Percentiles rank a stretch among this genome's conserved stretches.
These are phyloP conservation scores for Enteromius paludinosus DNA, from an alignment of 2,797 vertebrate genomes.

Conservation along the genomic window DNA sequence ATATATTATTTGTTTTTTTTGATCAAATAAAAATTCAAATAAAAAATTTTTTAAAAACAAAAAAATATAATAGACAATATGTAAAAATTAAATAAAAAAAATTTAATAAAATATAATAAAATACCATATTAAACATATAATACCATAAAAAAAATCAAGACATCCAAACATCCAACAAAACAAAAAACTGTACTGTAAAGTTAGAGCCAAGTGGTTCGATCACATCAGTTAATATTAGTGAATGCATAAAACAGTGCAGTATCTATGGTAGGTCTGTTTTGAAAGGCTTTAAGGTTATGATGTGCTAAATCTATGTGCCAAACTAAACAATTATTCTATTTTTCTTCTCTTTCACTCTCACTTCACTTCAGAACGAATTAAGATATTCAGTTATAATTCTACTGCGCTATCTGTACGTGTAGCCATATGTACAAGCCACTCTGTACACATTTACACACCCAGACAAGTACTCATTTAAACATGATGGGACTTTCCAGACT, in stretches of 20 bases:
- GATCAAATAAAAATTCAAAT: too few species aligned
- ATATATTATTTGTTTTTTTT: too few species aligned
- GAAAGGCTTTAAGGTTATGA: not conserved
- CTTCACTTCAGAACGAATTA: not conserved
- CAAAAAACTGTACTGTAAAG: not conserved
- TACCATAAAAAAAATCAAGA: too few species aligned
- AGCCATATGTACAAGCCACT: slow-evolving; percentile 9
- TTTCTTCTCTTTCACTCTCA: not conserved
- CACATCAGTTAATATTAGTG: not conserved
- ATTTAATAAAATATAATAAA: too few species aligned
- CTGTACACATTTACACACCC: not conserved
- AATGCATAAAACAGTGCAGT: not conserved
- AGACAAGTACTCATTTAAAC: slow-evolving; percentile 47
- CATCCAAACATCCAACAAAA: too few species aligned
- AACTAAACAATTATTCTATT: not conserved
- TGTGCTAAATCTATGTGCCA: not conserved
- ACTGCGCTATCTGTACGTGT: not conserved
- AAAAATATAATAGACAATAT: too few species aligned
- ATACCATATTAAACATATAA: too few species aligned
- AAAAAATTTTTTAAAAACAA: too few species aligned
- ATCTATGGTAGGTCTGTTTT: not conserved
- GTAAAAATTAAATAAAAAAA: too few species aligned
- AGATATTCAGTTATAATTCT: slow-evolving; percentile 10
- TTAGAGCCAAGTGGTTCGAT: not conserved
- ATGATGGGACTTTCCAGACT: slow-evolving; percentile 72